phyloP scores from a whole-genome alignment of 2,888 invertebrate species.

The Tetropium fuscum region DNA sequence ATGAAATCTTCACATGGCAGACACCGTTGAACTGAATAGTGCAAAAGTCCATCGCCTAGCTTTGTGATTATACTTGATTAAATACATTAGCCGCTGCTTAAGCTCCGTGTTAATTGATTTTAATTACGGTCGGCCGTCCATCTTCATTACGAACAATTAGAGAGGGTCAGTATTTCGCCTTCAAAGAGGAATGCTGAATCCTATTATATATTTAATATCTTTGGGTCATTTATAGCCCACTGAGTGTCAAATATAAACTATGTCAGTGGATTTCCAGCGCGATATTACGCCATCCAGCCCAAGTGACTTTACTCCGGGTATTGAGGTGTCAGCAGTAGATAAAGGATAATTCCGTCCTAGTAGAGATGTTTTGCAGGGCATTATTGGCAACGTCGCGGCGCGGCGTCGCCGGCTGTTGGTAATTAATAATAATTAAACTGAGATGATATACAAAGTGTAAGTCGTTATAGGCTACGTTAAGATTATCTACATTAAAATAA shows the following conservation, averaged over 20 bases:
- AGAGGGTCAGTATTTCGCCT: conserved; percentile 43
- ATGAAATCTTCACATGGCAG: too few species aligned
- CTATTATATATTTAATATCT: conserved; percentile 29
- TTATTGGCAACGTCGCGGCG: too few species aligned
- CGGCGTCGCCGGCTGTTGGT: too few species aligned
- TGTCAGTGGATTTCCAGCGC: conserved; percentile 6
- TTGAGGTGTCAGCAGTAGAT: not conserved
- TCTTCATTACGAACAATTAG: conserved; percentile 53
- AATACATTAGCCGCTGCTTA: conserved; percentile 26
- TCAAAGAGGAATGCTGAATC: conserved; percentile 30
- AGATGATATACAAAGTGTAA: too few species aligned
- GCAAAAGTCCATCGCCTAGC: too few species aligned
- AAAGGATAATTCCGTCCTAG: not conserved
- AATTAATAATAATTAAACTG: too few species aligned
- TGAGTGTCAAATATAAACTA: conserved; percentile 18
- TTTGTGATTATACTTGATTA: conserved; percentile 23
- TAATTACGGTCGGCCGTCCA: conserved; percentile 45
- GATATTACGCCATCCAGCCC: conserved; percentile 16
- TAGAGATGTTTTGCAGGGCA: too few species aligned
- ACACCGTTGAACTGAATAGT: too few species aligned
- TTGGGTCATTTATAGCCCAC: conserved; percentile 2
- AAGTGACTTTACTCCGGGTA: not conserved
- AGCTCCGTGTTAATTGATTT: conserved; percentile 23
- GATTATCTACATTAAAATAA: too few species aligned
- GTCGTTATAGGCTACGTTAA: too few species aligned